Conservation (phyloP, 2,113 vertebrate species). For the Laticauda colubrina region DNA sequence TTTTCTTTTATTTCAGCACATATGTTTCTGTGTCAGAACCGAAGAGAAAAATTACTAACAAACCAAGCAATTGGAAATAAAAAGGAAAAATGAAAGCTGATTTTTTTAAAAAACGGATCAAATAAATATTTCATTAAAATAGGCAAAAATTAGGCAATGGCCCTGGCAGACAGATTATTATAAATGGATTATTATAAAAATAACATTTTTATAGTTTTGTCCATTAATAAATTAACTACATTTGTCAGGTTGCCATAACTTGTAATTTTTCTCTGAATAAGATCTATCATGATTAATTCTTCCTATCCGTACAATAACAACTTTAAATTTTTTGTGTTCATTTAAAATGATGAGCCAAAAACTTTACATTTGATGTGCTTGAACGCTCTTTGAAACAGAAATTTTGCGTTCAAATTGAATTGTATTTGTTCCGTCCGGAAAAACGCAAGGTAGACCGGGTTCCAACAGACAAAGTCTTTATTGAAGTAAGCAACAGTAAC, state of each 20-base stretch:
- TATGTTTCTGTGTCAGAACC: conserved; percentile 2
- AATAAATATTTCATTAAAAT: background rate
- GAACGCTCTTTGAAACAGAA: background rate
- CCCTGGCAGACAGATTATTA: background rate
- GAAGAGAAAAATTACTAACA: background rate
- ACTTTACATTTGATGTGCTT: background rate
- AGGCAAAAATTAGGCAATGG: no score
- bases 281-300: background rate
- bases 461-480: no score
- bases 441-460: no score
- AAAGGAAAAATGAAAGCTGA: background rate
- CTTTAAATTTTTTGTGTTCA: no score
- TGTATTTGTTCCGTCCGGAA: background rate
- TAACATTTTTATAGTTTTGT: background rate
- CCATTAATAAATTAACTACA: background rate
- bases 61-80: background rate
- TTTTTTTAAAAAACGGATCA: background rate
- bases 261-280: background rate
- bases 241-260: background rate
- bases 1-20: conserved; percentile 27
- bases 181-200: background rate
- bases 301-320: background rate
- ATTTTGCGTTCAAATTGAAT: background rate
- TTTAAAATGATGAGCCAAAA: background rate
- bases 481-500: no score